These are phyloP conservation scores for Scaptomyza tumidula DNA, from an alignment of 2,888 invertebrate species.

Conservation along the genomic window DNA sequence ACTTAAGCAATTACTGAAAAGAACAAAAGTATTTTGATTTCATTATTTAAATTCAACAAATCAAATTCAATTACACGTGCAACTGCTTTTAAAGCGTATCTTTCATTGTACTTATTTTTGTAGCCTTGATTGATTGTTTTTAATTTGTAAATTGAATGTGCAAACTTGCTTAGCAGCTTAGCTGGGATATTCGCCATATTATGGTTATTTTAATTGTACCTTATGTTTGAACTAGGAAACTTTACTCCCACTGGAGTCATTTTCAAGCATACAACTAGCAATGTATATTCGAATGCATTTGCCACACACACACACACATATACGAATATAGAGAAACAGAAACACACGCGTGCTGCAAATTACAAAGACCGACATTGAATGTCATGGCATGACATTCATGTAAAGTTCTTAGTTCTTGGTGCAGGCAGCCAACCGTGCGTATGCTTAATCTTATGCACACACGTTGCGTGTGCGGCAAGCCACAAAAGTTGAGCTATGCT, in stretches of 20 bases:
- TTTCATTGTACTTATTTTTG: not conserved
- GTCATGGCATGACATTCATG: conserved; percentile 50
- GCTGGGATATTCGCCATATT: conserved; percentile 24
- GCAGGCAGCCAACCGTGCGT: conserved; percentile 57
- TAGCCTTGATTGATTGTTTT: conserved; percentile 35
- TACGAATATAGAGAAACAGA: not conserved
- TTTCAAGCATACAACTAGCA: conserved; percentile 32
- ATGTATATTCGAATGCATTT: conserved; percentile 49
- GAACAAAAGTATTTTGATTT: not conserved
- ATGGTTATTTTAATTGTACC: conserved; percentile 46
- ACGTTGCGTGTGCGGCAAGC: conserved; percentile 67
- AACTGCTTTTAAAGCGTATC: not conserved
- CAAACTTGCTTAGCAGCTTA: conserved; percentile 20
- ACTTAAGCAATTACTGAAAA: not conserved
- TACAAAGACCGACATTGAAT: conserved; percentile 28
- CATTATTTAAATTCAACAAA: conserved; percentile 4
- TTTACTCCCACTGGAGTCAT: conserved; percentile 14
- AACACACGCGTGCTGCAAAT: not conserved
- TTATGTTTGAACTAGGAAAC: conserved; percentile 20
- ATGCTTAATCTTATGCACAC: conserved; percentile 73
- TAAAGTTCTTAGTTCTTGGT: conserved; percentile 33
- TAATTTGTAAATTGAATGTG: conserved; percentile 37
- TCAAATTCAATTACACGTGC: not conserved
- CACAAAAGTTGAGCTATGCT: conserved; percentile 67
- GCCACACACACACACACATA: conserved; percentile 6